phyloP scores from a whole-genome alignment of 2,888 invertebrate species.

The Piscicola geometra region DNA sequence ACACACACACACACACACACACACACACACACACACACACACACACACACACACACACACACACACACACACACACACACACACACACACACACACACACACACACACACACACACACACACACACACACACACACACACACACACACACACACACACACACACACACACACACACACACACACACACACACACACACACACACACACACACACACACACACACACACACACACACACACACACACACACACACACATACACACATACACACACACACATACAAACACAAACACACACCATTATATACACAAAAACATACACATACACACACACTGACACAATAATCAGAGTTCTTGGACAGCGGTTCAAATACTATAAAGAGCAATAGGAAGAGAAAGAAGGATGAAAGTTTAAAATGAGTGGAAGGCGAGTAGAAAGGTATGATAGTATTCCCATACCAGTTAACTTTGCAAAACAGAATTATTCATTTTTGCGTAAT shows the following conservation, averaged over 20 bases:
- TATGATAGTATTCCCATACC: too few species aligned
- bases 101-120: conserved; percentile 23
- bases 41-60: conserved; percentile 21
- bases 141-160: conserved; percentile 16
- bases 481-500: too few species aligned
- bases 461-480: too few species aligned
- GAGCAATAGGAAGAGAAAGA: too few species aligned
- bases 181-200: conserved; percentile 30
- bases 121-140: not conserved
- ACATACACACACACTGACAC: too few species aligned
- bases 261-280: not conserved
- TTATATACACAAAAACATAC: too few species aligned
- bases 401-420: too few species aligned
- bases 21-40: conserved; percentile 23
- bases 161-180: conserved; percentile 15
- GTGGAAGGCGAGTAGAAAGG: too few species aligned
- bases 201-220: conserved; percentile 26
- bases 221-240: conserved; percentile 21
- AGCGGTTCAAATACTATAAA: too few species aligned
- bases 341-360: too few species aligned
- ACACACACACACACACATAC: conserved; percentile 17
- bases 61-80: conserved; percentile 18
- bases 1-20: conserved; percentile 30
- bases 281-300: too few species aligned
- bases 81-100: conserved; percentile 22